Percentiles rank a stretch among this genome's conserved stretches.
These are phyloP conservation scores for Aegypius monachus DNA, from an alignment of 2,113 vertebrate species.

Conservation along the genomic window DNA sequence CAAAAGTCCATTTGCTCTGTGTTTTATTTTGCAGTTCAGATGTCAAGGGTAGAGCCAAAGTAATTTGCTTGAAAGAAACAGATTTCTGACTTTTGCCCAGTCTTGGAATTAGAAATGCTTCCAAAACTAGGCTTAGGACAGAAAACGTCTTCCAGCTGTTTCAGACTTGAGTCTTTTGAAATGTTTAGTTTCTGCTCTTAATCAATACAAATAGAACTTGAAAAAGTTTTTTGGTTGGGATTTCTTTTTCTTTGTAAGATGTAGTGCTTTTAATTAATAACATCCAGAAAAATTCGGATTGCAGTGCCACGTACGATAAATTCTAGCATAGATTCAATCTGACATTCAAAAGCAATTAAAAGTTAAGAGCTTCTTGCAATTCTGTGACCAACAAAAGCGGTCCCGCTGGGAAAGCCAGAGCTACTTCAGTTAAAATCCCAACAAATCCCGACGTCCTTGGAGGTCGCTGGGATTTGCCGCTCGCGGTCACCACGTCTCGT, in stretches of 20 bases:
- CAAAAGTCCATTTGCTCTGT: neutral
- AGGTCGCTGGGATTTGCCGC: neutral
- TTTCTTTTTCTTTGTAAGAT: neutral
- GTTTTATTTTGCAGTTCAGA: neutral
- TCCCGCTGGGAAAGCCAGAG: neutral
- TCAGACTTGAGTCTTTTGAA: neutral
- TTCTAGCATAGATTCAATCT: neutral
- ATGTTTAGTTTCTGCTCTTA: neutral
- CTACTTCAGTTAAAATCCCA: neutral
- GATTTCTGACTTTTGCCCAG: neutral
- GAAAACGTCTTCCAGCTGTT: neutral
- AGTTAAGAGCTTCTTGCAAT: neutral
- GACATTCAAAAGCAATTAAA: neutral
- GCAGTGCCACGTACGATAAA: neutral
- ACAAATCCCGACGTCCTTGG: rapidly evolving
- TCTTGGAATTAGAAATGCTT: neutral
- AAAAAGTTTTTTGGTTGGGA: neutral
- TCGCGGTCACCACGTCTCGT: rapidly evolving
- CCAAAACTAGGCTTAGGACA: neutral
- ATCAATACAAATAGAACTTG: neutral
- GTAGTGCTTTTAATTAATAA: neutral
- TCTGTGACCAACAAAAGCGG: neutral
- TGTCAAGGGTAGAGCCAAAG: neutral
- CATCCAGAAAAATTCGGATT: neutral
- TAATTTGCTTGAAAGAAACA: neutral